Evolutionary conservation across 2,113 vertebrate genomes (phyloP), one percentile per base, ranked within the genome.

Genomic region (Hoplias malabaricus): DNA sequence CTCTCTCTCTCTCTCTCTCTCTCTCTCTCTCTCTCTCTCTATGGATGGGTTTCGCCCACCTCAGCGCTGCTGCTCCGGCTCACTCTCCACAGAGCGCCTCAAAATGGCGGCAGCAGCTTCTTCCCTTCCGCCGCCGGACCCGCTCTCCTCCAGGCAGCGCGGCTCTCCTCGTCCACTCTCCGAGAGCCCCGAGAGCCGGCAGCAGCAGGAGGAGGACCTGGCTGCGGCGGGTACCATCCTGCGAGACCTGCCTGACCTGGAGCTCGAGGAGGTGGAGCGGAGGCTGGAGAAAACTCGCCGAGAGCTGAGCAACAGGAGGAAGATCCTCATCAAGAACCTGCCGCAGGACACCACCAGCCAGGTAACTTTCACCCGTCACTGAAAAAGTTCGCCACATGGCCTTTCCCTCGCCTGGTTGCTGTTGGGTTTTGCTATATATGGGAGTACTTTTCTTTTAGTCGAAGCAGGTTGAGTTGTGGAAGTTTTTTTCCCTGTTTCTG

Each of bases 271-370:
- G 88, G 90, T 95, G 36, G 89, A 92, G 77, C 89, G 74, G 87
- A 90, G 96, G 53, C 86, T 98, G 84, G 93, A 93, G 85, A 91
- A 90, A 91, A 97, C 95, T 85, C 93, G 90, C 31, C 86, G 92
- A 72, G 95, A 96, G 87, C 94, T 98, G 88, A 93, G 93, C 92
- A 98, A 98, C 93, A 94, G 96, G 89, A 94, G 96, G 87, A 98
- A 98, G 85, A 95, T 98, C 78, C 92, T 98, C 73, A 93, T 98
- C 50, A 93, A 94, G 88, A 96, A 98, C 91, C 94, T 98, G 88
- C 95, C 95, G 53, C 90, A 91, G 23, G 96, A 96, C 89, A 92
- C 95, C 83, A 94, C 85, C 75, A 96, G 93, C 94, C 96, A 98
- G 96, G 96, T 97, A 87, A 53, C 48, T 2, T n/a, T n/a, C n/a